A percentile compares a stretch with the other conserved stretches of the same genome.
phyloP scores from a whole-genome alignment of 2,888 invertebrate species.

The Lutraria lutraria region DNA sequence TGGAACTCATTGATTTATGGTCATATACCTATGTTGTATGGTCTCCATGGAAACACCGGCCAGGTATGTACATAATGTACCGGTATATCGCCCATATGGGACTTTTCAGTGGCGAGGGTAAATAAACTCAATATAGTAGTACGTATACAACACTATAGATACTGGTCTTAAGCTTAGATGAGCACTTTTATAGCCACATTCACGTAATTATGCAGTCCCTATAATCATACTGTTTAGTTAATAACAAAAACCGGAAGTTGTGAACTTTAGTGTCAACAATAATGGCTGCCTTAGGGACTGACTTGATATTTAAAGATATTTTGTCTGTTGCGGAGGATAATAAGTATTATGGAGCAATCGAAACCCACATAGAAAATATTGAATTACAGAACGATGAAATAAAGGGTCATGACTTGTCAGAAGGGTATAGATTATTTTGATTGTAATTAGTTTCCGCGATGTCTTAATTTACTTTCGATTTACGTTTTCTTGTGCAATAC shows the following conservation, averaged over 20 bases:
- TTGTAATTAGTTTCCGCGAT: slow-evolving; percentile 51
- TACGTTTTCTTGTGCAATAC: background rate
- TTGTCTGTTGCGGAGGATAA: slow-evolving; percentile 49
- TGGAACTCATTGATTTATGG: too few species aligned
- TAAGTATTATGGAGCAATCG: slow-evolving; percentile 45
- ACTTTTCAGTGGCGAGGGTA: too few species aligned
- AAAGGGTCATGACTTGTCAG: slow-evolving; percentile 39
- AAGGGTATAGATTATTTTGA: slow-evolving; percentile 36
- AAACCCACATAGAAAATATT: slow-evolving; percentile 49
- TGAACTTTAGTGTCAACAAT: background rate
- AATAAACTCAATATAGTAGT: too few species aligned
- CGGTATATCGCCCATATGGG: too few species aligned
- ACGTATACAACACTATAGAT: too few species aligned
- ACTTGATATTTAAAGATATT: slow-evolving; percentile 40
- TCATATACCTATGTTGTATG: too few species aligned
- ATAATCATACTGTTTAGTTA: too few species aligned
- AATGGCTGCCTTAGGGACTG: slow-evolving; percentile 11
- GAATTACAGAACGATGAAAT: slow-evolving; percentile 25
- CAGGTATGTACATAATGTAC: too few species aligned
- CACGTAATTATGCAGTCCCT: too few species aligned
- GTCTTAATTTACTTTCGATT: slow-evolving; percentile 2
- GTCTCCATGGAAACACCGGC: too few species aligned
- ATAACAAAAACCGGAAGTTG: background rate
- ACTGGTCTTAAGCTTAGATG: too few species aligned
- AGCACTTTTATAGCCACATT: too few species aligned